A percentile compares a stretch with the other conserved stretches of the same genome.
Evolutionary conservation across 2,113 vertebrate genomes (phyloP).

Genomic region (Gasterosteus aculeatus): DNA sequence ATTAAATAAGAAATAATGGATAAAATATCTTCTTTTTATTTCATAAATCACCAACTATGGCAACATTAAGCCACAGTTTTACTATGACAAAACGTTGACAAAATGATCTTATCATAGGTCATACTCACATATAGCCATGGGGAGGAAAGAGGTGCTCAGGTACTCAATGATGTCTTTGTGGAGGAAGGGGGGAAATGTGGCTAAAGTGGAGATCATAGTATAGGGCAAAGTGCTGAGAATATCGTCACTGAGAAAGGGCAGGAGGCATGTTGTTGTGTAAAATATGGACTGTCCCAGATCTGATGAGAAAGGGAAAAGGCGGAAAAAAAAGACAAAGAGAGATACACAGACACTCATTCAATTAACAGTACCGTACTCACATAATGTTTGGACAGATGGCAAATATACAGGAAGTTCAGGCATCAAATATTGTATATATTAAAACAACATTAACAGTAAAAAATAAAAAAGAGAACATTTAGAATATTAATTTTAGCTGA

Average conservation of each 20-base stretch:
- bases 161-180: conserved; percentile 99
- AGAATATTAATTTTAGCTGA: conserved; percentile 32
- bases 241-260: conserved; percentile 98
- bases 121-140: conserved; percentile 99
- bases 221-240: conserved; percentile 99
- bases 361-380: conserved; percentile 67
- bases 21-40: neutral
- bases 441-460: conserved; percentile 36
- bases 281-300: conserved; percentile 99
- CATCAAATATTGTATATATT: conserved; percentile 2
- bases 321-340: conserved; percentile 74
- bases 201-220: conserved; percentile 99
- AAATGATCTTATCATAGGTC: conserved; percentile 20
- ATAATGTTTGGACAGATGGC: conserved; percentile 68
- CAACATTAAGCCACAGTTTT: neutral
- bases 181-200: conserved; percentile 98
- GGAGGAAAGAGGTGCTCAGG: conserved; percentile 98
- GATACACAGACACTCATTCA: conserved; percentile 79
- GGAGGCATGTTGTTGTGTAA: conserved; percentile 98
- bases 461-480: conserved; percentile 25
- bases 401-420: conserved; percentile 34
- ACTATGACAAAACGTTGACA: neutral
- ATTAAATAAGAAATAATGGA: neutral
- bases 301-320: conserved; percentile 77
- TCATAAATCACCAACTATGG: neutral